A percentile compares a stretch with the other conserved stretches of the same genome.
phyloP scores from a whole-genome alignment of 2,113 vertebrate species.

The Pampusana beccarii region DNA sequence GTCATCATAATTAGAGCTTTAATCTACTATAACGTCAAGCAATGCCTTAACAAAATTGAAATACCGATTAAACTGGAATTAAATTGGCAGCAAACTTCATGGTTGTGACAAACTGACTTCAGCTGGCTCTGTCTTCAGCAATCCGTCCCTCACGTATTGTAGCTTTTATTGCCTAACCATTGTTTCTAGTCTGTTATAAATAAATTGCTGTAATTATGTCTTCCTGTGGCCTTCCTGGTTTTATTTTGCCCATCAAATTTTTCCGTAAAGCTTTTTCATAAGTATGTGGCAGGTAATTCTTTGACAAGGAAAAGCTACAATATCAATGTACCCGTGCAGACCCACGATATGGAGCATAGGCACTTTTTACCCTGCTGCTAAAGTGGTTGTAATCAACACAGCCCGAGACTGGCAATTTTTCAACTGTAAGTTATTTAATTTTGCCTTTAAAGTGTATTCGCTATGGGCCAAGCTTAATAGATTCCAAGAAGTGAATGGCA shows the following conservation, averaged over 20 bases:
- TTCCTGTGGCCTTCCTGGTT: slow-evolving; percentile 51
- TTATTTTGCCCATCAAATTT: neutral
- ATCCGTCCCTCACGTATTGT: neutral
- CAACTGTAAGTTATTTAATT: neutral
- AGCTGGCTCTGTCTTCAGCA: slow-evolving; percentile 49
- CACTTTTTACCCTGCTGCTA: neutral
- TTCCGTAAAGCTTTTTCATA: neutral
- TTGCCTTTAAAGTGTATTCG: neutral
- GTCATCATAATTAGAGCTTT: neutral
- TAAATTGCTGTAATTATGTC: slow-evolving; percentile 1
- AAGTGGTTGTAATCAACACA: neutral
- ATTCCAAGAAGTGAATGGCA: neutral
- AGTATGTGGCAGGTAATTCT: neutral
- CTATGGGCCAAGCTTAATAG: neutral
- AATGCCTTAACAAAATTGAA: neutral
- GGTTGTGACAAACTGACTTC: neutral
- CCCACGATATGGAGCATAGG: neutral
- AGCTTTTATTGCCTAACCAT: slow-evolving; percentile 38
- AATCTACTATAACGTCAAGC: neutral
- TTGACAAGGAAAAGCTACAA: neutral
- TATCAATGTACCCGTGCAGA: neutral
- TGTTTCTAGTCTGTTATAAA: slow-evolving; percentile 52
- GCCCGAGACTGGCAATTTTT: neutral
- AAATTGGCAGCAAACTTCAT: neutral
- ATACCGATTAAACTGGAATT: neutral